A percentile compares a stretch with the other conserved stretches of the same genome.
phyloP scores from a whole-genome alignment of 2,113 vertebrate genomes.

The Cyanoramphus novaezelandiae region DNA sequence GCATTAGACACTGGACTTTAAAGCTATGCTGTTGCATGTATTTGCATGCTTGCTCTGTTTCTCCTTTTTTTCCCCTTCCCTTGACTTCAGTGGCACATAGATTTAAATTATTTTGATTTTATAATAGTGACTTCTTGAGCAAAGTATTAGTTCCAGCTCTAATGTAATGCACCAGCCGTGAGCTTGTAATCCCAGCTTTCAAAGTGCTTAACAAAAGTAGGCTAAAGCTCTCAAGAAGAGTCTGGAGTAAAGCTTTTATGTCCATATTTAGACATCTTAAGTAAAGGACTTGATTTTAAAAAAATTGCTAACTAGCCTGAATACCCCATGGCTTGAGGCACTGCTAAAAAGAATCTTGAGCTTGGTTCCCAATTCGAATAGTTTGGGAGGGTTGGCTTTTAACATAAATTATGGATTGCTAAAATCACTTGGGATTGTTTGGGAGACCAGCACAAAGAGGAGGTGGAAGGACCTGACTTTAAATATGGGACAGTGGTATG shows the following conservation, averaged over 20 bases:
- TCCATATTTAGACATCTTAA: constrained; percentile 30
- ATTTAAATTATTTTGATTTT: constrained; percentile 50
- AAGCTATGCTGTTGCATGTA: background rate
- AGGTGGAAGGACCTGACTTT: background rate
- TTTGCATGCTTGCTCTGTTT: background rate
- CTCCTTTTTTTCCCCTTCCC: background rate
- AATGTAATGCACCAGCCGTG: constrained; percentile 11
- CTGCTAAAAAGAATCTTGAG: background rate
- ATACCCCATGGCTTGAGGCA: background rate
- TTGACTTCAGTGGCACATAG: background rate
- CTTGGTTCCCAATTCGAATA: background rate
- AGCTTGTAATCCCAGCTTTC: constrained; percentile 60
- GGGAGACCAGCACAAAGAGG: background rate
- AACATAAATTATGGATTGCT: background rate
- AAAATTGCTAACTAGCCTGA: background rate
- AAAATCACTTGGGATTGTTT: background rate
- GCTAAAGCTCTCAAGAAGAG: constrained; percentile 39
- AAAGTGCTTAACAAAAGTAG: constrained; percentile 50
- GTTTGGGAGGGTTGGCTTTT: background rate
- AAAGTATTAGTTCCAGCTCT: constrained; percentile 45
- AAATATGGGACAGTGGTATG: accelerated
- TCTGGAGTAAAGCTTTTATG: constrained; percentile 10
- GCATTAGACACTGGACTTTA: background rate
- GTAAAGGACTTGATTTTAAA: background rate
- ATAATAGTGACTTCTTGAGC: constrained; percentile 24